Evolutionary conservation across 2,797 vertebrate genomes (phyloP), one percentile per base, ranked within the genome.

Genomic region (Pangasius krempfi): DNA sequence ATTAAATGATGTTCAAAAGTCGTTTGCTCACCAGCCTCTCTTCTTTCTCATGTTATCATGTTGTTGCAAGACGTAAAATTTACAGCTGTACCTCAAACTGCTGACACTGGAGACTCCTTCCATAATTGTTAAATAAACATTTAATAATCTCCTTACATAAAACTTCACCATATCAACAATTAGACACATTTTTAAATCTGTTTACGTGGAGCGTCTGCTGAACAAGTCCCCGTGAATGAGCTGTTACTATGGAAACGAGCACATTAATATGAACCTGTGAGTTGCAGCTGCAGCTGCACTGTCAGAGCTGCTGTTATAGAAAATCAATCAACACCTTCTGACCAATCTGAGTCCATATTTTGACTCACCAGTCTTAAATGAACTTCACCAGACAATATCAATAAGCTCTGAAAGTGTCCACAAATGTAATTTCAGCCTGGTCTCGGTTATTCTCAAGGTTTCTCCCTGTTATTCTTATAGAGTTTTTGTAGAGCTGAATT

Each of bases 371-470:
- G 9, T 22, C 25, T n/a, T 44, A 13, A 68, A 70, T 50, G n/a
- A 12, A 68, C 10, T 22, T 83, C 20, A n/a, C 47, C 2, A 64
- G 80, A 83, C n/a, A 84, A 66, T 30, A 68, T 68, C 82, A 68
- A 66, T 84, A 68, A 84, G 37, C 64, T 44, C 37, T 16, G 56
- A 82, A 64, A 80, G 30, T n/a, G 22, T 64, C 58, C 25, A 83
- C 14, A n/a, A 5, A 62, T 64, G 22, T 62, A n/a, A 27, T 64
- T 83, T 64, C 80, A 64, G 58, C 37, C 9, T n/a, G 20, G 22
- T 37, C 56, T 82, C 33, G 10, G 13, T 18, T 64, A 4, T 37
- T 84, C 47, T 84, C 47, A 30, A 52, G 18, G 47, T 54, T 70
- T 54, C 37, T 47, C 25, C 58, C 12, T 4, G 79, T 60, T n/a